Evolutionary conservation across 2,113 vertebrate genomes (phyloP), one percentile per base, ranked within the genome.

Genomic region (Scatophagus argus): DNA sequence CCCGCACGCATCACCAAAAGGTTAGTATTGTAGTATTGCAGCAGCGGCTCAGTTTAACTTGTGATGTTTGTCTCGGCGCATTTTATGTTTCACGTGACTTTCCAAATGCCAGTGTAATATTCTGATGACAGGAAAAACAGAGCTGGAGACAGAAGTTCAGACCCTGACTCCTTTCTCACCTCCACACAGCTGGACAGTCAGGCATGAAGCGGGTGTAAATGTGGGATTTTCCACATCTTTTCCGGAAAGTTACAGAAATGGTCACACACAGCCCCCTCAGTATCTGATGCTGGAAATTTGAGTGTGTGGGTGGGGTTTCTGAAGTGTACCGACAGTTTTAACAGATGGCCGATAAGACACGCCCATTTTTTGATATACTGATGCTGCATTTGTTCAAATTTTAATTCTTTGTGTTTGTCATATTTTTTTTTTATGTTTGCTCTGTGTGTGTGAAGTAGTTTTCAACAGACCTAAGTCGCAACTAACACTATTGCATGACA

Each of bases 1-100:
- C 96, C 97, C 0, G 86, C 96, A 14, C 96, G 95, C 88, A 96
- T 99, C 79, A 97, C 95, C 74, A 99, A 98, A 90, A 96, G 97
- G 97, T 98, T 86, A 89, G 81, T 2, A 38, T 9, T 4, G 54
- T n/a, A n/a, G n/a, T n/a, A n/a, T n/a, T n/a, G n/a, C n/a, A n/a
- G n/a, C n/a, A n/a, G n/a, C n/a, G n/a, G n/a, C n/a, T 38, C 8
- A 14, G 11, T 36, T 36, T 36, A 23, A 59, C 55, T 13, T 59
- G 5, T 36, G 10, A 3, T 32, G n/a, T 38, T 49, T 36, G 31
- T 25, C n/a, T 51, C 31, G 25, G n/a, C 12, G 10, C 32, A 36
- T 51, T 36, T 65, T 5, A n/a, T 0, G 13, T 23, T 34, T 38
- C 64, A 38, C 46, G 32, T 25, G 12, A 14, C 4, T 49, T 59